phyloP scores from a whole-genome alignment of 2,113 vertebrate species.

The Oxyruncus cristatus region DNA sequence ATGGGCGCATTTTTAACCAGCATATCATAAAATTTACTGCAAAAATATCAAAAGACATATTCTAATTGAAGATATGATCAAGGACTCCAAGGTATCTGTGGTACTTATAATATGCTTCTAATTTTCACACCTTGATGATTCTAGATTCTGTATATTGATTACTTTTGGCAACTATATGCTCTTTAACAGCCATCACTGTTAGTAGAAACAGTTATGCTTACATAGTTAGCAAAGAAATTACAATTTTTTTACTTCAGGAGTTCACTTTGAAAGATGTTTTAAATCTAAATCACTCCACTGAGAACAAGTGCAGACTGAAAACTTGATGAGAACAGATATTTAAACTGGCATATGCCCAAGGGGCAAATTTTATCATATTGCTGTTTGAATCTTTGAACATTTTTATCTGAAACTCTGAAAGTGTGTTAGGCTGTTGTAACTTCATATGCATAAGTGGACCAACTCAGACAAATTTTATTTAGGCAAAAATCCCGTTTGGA shows the following conservation, averaged over 20 bases:
- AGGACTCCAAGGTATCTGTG: background rate
- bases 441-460: background rate
- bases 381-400: constrained; percentile 62
- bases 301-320: constrained; percentile 56
- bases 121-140: background rate
- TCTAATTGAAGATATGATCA: background rate
- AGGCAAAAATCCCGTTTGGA: background rate
- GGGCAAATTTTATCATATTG: constrained; percentile 62
- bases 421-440: constrained; percentile 34
- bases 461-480: background rate
- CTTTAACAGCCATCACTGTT: background rate
- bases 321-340: constrained; percentile 64
- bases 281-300: constrained; percentile 61
- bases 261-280: constrained; percentile 58
- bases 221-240: constrained; percentile 2
- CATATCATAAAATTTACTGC: background rate
- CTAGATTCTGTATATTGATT: background rate
- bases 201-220: background rate
- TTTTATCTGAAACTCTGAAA: constrained; percentile 47
- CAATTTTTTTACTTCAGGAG: constrained; percentile 29
- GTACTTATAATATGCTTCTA: background rate
- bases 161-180: background rate
- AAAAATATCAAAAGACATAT: background rate
- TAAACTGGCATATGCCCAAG: constrained; percentile 55
- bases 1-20: background rate